Conservation (phyloP, 2,888 invertebrate genomes). For the Lymantria dispar region DNA sequence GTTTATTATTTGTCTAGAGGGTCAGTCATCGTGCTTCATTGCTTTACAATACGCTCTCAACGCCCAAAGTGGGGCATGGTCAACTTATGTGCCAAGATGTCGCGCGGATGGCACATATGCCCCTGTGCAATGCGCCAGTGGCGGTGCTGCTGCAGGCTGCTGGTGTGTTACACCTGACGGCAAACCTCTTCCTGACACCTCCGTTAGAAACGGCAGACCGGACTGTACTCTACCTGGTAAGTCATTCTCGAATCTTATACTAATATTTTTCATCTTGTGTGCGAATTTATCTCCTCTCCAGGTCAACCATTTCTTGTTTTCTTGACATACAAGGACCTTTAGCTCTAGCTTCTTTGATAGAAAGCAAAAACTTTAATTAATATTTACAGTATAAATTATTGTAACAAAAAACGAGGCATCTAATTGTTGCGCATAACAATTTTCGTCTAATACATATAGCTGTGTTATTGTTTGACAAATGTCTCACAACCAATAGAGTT, state of each 20-base stretch:
- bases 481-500: too few species aligned
- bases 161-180: constrained; percentile 96
- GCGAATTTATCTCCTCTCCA: neutral
- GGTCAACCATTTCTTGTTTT: neutral
- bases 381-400: too few species aligned
- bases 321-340: too few species aligned
- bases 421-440: too few species aligned
- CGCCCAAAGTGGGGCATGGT: constrained; percentile 63
- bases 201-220: constrained; percentile 86
- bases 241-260: constrained; percentile 16
- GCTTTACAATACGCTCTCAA: constrained; percentile 66
- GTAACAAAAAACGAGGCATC: too few species aligned
- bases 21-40: constrained; percentile 78
- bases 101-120: constrained; percentile 92
- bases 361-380: too few species aligned
- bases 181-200: constrained; percentile 90
- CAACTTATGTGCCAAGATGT: constrained; percentile 89
- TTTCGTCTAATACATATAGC: too few species aligned
- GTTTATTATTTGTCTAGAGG: constrained; percentile 38
- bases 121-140: constrained; percentile 92
- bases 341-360: too few species aligned
- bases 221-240: constrained; percentile 83
- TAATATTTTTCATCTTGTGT: neutral
- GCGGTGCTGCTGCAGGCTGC: constrained; percentile 89
- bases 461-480: too few species aligned